phyloP scores from a whole-genome alignment of 1,140 invertebrate species.

The Cotesia chilonis region DNA sequence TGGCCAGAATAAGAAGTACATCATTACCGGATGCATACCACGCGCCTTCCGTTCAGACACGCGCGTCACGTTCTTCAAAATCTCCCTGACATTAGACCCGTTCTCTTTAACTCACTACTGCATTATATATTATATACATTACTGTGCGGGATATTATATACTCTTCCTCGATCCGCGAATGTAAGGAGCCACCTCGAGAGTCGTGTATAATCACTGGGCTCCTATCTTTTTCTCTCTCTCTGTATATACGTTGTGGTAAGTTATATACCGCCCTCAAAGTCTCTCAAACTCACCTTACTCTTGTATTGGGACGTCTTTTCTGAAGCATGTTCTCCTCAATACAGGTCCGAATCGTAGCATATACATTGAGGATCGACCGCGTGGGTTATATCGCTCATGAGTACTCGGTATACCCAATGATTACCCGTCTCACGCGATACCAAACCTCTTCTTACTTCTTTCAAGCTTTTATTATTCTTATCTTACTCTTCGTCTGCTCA shows the following conservation, averaged over 20 bases:
- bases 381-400: slow-evolving; percentile 31
- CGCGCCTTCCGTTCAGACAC: slow-evolving; percentile 46
- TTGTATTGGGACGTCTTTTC: neutral
- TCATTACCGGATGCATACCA: slow-evolving; percentile 39
- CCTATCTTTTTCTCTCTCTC: slow-evolving; percentile 9
- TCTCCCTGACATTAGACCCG: slow-evolving; percentile 42
- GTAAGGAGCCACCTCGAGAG: too few species aligned
- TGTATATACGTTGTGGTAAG: too few species aligned
- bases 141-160: neutral
- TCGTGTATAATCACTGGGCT: slow-evolving; percentile 18
- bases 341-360: neutral
- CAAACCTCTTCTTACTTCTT: slow-evolving; percentile 16
- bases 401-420: slow-evolving; percentile 32
- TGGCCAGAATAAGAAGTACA: slow-evolving; percentile 10
- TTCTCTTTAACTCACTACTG: neutral
- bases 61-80: slow-evolving; percentile 49
- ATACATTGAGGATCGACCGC: neutral
- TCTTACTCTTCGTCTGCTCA: neutral
- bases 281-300: too few species aligned
- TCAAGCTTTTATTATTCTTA: neutral
- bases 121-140: too few species aligned
- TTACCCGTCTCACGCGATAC: slow-evolving; percentile 39
- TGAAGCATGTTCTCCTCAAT: slow-evolving; percentile 10
- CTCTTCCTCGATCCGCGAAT: neutral
- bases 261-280: slow-evolving; percentile 21